Percentiles rank a stretch among this genome's conserved stretches.
These are phyloP conservation scores for Brachionus koreanus DNA, from an alignment of 1,140 invertebrate species.

Conservation along the genomic window DNA sequence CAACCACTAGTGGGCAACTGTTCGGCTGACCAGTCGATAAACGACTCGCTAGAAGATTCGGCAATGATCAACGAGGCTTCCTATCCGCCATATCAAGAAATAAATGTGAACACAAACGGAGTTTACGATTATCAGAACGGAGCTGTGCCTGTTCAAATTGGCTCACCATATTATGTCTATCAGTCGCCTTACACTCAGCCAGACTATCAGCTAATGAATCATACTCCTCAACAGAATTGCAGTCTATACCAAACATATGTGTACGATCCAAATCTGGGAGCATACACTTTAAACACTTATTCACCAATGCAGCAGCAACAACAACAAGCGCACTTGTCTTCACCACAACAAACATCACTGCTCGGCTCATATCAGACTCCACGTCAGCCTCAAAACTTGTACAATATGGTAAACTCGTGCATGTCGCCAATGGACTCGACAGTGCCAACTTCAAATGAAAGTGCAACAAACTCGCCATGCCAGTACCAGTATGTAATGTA, in stretches of 20 bases:
- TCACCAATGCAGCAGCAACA: conserved; percentile 16
- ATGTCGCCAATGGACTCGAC: conserved; percentile 32
- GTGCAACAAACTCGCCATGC: not conserved
- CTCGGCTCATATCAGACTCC: conserved; percentile 32
- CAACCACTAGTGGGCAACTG: not conserved
- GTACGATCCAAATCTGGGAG: conserved; percentile 13
- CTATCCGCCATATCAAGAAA: conserved; percentile 7
- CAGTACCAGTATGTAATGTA: conserved; percentile 29
- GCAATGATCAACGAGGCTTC: not conserved
- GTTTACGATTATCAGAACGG: not conserved
- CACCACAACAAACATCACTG: conserved; percentile 1
- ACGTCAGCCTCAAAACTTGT: conserved; percentile 5
- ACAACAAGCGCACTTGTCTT: not conserved
- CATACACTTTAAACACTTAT: conserved; percentile 22
- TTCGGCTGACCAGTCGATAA: not conserved
- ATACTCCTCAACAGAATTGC: not conserved
- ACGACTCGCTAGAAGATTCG: not conserved
- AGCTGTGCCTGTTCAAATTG: conserved; percentile 28
- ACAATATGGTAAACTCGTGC: not conserved
- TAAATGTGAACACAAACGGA: not conserved
- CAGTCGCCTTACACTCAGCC: not conserved
- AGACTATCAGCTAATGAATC: conserved; percentile 19
- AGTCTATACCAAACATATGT: conserved; percentile 9
- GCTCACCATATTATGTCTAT: conserved; percentile 23
- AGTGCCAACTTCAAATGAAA: conserved; percentile 2